These are phyloP conservation scores for Habropoda laboriosa DNA, from an alignment of 1,140 invertebrate genomes.

Conservation along the genomic window DNA sequence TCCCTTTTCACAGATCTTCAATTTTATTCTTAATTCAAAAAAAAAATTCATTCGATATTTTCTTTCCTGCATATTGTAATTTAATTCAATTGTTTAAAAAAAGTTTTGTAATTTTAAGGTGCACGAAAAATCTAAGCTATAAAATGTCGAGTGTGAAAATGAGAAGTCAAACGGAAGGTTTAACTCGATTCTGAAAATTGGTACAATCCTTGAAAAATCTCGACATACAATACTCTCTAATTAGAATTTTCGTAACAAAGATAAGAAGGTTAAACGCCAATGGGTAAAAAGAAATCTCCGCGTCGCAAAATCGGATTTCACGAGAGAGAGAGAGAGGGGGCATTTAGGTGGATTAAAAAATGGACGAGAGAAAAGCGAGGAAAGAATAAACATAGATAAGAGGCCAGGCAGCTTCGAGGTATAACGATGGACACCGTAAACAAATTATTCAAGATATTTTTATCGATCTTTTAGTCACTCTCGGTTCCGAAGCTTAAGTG, in stretches of 20 bases:
- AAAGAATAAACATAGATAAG: not conserved
- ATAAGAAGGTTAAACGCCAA: no score
- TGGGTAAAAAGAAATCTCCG: not conserved
- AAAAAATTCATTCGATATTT: no score
- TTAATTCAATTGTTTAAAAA: no score
- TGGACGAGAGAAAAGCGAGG: not conserved
- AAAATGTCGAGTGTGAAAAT: no score
- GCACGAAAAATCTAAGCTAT: no score
- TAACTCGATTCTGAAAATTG: no score
- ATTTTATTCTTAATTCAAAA: no score
- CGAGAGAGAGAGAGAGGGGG: no score
- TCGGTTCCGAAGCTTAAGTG: constrained; percentile 12
- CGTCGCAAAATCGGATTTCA: not conserved
- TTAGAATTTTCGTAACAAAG: not conserved
- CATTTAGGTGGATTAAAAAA: not conserved
- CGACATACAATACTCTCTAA: not conserved
- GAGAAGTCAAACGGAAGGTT: no score
- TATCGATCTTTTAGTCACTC: constrained; percentile 29
- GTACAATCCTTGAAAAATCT: no score
- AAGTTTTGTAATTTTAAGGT: no score
- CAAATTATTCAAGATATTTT: constrained; percentile 34
- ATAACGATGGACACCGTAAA: not conserved
- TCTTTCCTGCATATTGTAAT: no score
- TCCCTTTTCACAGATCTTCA: not conserved
- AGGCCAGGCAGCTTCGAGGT: not conserved